These are phyloP conservation scores for Campoplex capitator DNA, from an alignment of 2,888 invertebrate genomes.

Conservation along the genomic window DNA sequence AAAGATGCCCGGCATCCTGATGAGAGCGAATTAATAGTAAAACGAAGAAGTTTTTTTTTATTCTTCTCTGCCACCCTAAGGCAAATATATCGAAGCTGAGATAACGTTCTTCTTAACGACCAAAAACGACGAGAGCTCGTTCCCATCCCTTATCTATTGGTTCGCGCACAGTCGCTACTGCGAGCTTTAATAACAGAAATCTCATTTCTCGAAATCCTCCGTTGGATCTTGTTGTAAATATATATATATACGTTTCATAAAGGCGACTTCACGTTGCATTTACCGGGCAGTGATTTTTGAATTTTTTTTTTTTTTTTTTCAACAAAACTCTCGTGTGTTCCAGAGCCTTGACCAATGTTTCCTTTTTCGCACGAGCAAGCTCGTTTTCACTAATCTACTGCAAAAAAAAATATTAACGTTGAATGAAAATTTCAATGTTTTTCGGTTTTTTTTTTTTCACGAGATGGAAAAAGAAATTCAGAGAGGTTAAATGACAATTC, in stretches of 20 bases:
- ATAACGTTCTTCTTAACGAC: constrained; percentile 39
- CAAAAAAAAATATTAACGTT: background rate
- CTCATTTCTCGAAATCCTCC: constrained; percentile 49
- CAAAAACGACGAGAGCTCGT: constrained; percentile 15
- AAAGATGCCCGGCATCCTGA: background rate
- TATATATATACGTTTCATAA: background rate
- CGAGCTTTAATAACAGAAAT: constrained; percentile 56
- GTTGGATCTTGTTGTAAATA: background rate
- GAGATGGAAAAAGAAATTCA: background rate
- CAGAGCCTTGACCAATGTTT: background rate
- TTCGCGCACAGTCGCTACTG: background rate
- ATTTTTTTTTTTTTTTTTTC: too few relatives aligned
- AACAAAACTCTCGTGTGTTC: too few relatives aligned
- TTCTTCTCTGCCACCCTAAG: background rate
- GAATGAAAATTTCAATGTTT: background rate
- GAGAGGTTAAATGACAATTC: too few relatives aligned
- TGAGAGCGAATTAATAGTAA: background rate
- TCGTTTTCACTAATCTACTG: background rate
- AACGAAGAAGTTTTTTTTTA: background rate
- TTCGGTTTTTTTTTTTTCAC: background rate
- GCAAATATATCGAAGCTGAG: constrained; percentile 3
- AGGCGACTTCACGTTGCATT: background rate
- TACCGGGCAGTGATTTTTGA: too few relatives aligned
- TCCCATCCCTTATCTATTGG: constrained; percentile 33
- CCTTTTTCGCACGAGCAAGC: background rate